Evolutionary conservation across 2,113 vertebrate species (phyloP).

Genomic region (Ammodytes dubius): DNA sequence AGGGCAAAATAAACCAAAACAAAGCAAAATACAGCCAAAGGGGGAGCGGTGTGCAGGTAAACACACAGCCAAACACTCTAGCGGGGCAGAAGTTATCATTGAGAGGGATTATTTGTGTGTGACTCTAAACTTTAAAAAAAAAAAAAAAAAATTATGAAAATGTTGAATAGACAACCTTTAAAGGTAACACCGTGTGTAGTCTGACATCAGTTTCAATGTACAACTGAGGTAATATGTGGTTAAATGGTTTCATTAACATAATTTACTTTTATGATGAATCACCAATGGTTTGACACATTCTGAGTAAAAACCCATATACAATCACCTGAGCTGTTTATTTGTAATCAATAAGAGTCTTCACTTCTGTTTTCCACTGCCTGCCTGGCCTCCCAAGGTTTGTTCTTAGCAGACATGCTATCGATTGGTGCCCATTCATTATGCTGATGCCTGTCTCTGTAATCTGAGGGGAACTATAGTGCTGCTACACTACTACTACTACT

Average conservation of each 20-base stretch:
- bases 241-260: background rate
- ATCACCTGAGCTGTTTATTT: background rate
- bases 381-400: constrained; percentile 11
- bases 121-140: too few relatives aligned
- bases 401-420: constrained; percentile 30
- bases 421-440: constrained; percentile 39
- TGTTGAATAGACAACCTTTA: background rate
- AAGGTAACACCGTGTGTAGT: background rate
- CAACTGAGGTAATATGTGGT: background rate
- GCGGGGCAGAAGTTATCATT: too few relatives aligned
- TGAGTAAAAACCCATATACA: background rate
- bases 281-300: constrained; percentile 4
- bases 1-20: too few relatives aligned
- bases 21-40: too few relatives aligned
- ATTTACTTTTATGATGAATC: background rate
- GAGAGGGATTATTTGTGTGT: too few relatives aligned
- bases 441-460: constrained; percentile 26
- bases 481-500: background rate
- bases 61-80: too few relatives aligned
- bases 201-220: background rate
- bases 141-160: background rate
- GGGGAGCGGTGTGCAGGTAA: too few relatives aligned
- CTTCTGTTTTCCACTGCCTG: background rate
- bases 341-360: constrained; percentile 15
- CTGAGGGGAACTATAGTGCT: constrained; percentile 1